These are phyloP conservation scores for Dascyllus trimaculatus DNA, from an alignment of 2,113 vertebrate species.

Conservation along the genomic window DNA sequence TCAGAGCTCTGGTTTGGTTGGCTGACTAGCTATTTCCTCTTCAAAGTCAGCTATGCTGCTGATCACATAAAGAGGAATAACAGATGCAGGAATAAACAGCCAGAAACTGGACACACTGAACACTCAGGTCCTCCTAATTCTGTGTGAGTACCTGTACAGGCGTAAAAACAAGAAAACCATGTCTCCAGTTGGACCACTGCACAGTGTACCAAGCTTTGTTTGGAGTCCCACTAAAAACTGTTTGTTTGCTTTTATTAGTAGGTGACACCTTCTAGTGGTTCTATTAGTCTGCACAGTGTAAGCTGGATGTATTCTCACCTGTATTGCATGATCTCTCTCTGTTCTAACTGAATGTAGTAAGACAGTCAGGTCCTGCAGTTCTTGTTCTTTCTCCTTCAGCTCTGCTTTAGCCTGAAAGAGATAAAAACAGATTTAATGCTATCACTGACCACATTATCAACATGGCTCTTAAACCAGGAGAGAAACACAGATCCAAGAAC, in stretches of 20 bases:
- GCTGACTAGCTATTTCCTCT: too few species aligned
- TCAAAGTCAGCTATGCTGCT: too few species aligned
- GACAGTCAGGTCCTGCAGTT: conserved; percentile 71
- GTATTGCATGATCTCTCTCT: conserved; percentile 81
- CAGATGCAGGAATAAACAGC: too few species aligned
- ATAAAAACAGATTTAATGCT: neutral
- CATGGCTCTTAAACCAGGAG: neutral
- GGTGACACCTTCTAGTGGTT: neutral
- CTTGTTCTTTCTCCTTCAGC: conserved; percentile 81
- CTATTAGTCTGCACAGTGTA: neutral
- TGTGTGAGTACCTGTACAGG: too few species aligned
- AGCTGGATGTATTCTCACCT: conserved; percentile 44
- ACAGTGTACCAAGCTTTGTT: too few species aligned
- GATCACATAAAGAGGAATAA: too few species aligned
- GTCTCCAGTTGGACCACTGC: too few species aligned
- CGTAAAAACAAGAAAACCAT: too few species aligned
- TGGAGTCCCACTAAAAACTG: too few species aligned
- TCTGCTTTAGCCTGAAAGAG: conserved; percentile 75
- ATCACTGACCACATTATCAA: neutral
- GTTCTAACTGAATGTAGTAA: conserved; percentile 70
- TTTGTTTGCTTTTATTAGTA: neutral
- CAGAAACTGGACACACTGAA: too few species aligned
- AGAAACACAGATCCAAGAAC: neutral
- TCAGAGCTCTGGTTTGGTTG: too few species aligned
- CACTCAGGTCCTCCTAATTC: too few species aligned